Conservation (phyloP, 1,140 invertebrate species). For the Aphaenogaster floridana region DNA sequence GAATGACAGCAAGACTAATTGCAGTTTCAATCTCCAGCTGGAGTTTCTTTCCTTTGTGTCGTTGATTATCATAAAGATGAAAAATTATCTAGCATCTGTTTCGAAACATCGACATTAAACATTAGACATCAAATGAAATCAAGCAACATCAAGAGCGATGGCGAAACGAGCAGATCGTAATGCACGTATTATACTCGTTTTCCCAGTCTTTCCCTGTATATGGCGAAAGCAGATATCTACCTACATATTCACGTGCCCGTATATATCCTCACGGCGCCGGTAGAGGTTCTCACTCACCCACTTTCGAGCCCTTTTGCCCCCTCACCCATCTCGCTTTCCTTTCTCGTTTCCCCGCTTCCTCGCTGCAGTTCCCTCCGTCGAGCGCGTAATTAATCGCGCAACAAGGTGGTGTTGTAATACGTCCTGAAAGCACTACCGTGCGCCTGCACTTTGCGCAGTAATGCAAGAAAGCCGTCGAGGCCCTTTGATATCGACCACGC, state of each 20-base stretch:
- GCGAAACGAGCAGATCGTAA: constrained; percentile 48
- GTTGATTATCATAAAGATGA: neutral
- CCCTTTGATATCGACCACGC: constrained; percentile 56
- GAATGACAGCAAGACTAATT: neutral
- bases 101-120: neutral
- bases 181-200: constrained; percentile 43
- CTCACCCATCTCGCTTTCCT: constrained; percentile 2
- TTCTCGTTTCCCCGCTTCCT: constrained; percentile 26
- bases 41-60: neutral
- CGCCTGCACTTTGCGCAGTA: constrained; percentile 57
- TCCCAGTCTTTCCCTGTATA: constrained; percentile 25
- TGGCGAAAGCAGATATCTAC: constrained; percentile 34
- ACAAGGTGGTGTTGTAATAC: constrained; percentile 57
- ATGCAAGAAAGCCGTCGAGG: constrained; percentile 55
- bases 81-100: neutral
- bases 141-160: constrained; percentile 1
- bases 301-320: constrained; percentile 44
- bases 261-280: constrained; percentile 4
- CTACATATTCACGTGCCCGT: constrained; percentile 33
- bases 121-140: constrained; percentile 17
- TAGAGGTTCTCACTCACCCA: constrained; percentile 57
- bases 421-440: constrained; percentile 56
- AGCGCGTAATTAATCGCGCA: constrained; percentile 64
- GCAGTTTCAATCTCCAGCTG: neutral
- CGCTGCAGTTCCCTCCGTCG: constrained; percentile 24